These are phyloP conservation scores for Oryzaephilus surinamensis DNA, from an alignment of 1,140 invertebrate species.

Conservation along the genomic window DNA sequence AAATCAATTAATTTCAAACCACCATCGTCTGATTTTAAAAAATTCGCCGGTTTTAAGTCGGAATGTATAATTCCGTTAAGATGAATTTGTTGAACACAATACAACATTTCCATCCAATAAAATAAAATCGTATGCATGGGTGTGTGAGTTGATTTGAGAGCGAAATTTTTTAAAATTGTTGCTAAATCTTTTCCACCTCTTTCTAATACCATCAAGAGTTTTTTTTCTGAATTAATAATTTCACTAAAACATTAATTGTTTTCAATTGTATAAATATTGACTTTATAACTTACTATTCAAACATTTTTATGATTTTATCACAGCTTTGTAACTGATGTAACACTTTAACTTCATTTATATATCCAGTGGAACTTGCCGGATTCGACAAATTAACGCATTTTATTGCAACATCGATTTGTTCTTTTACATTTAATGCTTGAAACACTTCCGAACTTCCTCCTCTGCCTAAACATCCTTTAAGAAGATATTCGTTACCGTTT, in stretches of 20 bases:
- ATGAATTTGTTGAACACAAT: slow-evolving; percentile 85
- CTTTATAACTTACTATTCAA: slow-evolving; percentile 70
- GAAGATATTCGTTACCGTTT: slow-evolving; percentile 24
- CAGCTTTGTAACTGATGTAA: slow-evolving; percentile 76
- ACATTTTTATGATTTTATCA: slow-evolving; percentile 72
- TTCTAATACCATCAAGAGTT: slow-evolving; percentile 82
- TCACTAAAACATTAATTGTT: slow-evolving; percentile 31
- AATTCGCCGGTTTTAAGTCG: slow-evolving; percentile 96
- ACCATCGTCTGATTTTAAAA: slow-evolving; percentile 72
- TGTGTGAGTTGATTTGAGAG: slow-evolving; percentile 45
- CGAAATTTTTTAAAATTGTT: slow-evolving; percentile 54
- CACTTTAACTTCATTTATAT: slow-evolving; percentile 83
- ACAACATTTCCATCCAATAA: slow-evolving; percentile 92
- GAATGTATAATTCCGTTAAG: slow-evolving; percentile 90
- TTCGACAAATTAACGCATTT: slow-evolving; percentile 56
- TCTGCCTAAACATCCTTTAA: slow-evolving; percentile 28
- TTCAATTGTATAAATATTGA: neutral
- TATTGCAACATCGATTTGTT: slow-evolving; percentile 22
- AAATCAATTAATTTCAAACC: slow-evolving; percentile 95
- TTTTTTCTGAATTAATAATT: slow-evolving; percentile 48
- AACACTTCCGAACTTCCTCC: slow-evolving; percentile 33
- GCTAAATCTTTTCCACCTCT: slow-evolving; percentile 84
- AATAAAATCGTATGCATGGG: slow-evolving; percentile 65
- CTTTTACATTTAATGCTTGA: slow-evolving; percentile 21
- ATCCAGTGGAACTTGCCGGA: slow-evolving; percentile 55